These are phyloP conservation scores for Eubucco bourcierii DNA, from an alignment of 2,113 vertebrate genomes.

Conservation along the genomic window DNA sequence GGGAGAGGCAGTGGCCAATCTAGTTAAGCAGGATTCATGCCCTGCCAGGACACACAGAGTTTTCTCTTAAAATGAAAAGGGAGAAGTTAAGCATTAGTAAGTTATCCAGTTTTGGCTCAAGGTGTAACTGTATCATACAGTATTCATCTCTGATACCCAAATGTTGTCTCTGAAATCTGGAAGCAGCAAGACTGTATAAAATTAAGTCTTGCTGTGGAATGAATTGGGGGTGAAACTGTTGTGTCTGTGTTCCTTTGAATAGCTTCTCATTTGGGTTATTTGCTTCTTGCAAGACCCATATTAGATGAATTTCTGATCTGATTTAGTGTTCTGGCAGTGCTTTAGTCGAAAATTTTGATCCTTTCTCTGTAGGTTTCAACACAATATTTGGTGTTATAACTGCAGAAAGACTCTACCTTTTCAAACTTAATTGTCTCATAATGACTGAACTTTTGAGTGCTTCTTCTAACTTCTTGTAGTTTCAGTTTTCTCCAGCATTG, in stretches of 20 bases:
- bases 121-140: not conserved
- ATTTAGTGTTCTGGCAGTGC: not conserved
- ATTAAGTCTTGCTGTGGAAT: not conserved
- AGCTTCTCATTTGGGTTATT: not conserved
- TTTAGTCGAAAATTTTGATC: not conserved
- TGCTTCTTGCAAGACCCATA: rapidly evolving
- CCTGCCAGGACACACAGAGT: not conserved
- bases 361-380: not conserved
- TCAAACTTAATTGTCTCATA: not conserved
- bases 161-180: not conserved
- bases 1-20: too few species aligned
- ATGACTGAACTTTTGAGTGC: not conserved
- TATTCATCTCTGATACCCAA: not conserved
- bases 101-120: not conserved
- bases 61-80: not conserved
- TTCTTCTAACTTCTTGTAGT: not conserved
- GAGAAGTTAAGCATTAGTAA: not conserved
- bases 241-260: not conserved
- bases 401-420: not conserved
- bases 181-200: not conserved
- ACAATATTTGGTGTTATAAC: not conserved
- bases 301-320: not conserved
- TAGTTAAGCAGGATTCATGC: too few species aligned
- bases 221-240: not conserved
- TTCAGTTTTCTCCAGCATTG: not conserved